A percentile compares a stretch with the other conserved stretches of the same genome.
Evolutionary conservation across 2,113 vertebrate genomes (phyloP).

Genomic region (Eleginops maclovinus): DNA sequence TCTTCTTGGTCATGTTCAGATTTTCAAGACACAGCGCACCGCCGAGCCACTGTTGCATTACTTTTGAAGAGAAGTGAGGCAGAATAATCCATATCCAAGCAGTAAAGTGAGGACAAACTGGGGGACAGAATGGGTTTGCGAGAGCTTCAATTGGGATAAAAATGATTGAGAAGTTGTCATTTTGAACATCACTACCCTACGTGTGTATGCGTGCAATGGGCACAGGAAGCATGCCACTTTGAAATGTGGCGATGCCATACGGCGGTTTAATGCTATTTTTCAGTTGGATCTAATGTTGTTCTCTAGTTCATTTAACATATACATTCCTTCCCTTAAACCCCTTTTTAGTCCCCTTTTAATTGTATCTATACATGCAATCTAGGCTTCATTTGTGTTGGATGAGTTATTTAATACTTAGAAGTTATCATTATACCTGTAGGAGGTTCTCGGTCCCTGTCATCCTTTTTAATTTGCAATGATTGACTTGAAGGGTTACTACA

Average conservation of each 20-base stretch:
- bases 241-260: conserved; percentile 17
- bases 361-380: no score
- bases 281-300: conserved; percentile 30
- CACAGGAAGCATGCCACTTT: conserved; percentile 3
- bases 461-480: no score
- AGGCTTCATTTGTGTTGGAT: no score
- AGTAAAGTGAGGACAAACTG: conserved; percentile 40
- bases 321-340: background rate
- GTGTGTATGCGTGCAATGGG: no score
- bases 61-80: conserved; percentile 59
- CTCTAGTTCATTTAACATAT: conserved; percentile 33
- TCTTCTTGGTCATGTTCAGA: conserved; percentile 70
- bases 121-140: background rate
- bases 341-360: no score
- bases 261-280: conserved; percentile 39
- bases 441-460: no score
- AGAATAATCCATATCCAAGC: conserved; percentile 49
- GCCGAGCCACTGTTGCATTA: conserved; percentile 33
- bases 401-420: background rate
- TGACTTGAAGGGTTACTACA: background rate
- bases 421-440: background rate
- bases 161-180: background rate
- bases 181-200: background rate
- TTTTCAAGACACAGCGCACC: conserved; percentile 47
- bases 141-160: background rate